Evolutionary conservation across 2,797 vertebrate species (phyloP), one percentile per base, ranked within the genome.

Genomic region (Syngnathus acus): DNA sequence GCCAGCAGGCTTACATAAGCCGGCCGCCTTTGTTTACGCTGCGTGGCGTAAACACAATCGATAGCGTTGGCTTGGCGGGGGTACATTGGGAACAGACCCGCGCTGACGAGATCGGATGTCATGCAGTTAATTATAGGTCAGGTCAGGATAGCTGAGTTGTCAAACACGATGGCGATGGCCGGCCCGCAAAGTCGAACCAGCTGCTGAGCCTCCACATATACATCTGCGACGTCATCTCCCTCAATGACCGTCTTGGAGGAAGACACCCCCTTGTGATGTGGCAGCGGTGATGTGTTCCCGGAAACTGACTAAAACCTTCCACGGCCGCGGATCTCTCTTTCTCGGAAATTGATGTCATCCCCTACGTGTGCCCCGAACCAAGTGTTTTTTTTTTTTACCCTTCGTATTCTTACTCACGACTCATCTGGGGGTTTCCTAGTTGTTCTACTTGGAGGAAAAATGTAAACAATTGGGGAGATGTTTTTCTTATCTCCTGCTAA

Each of bases 311-410:
- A 67, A 64, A 67, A 65, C 59, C 74, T 72, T 74, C 77, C 75
- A 79, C 76, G 72, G 75, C 74, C 71, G 77, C 38, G n/a, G 68
- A 77, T 88, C 78, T 82, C 65, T 66, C 65, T 63, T 87, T 88
- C 88, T 81, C 80, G 54, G 53, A 62, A 68, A 83, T 37, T 78
- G 13, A 43, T 32, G 79, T 87, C 82, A 79, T 79, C 64, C 75
- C 71, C 2, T 26, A 16, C 26, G 17, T 72, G 72, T 72, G 80
- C 62, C 70, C 72, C 78, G 54, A 42, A n/a, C n/a, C n/a, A 43
- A 62, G 62, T 58, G 65, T 76, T 80, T 78, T 73, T 85, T 87
- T 85, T 76, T 73, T 85, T 87, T 86, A 89, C 70, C 70, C 73
- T 74, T 78, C 71, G 74, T 64, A 39, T 81, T 79, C 72, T 79